Evolutionary conservation across 2,113 vertebrate genomes (phyloP).

Genomic region (Indicator maculatus): DNA sequence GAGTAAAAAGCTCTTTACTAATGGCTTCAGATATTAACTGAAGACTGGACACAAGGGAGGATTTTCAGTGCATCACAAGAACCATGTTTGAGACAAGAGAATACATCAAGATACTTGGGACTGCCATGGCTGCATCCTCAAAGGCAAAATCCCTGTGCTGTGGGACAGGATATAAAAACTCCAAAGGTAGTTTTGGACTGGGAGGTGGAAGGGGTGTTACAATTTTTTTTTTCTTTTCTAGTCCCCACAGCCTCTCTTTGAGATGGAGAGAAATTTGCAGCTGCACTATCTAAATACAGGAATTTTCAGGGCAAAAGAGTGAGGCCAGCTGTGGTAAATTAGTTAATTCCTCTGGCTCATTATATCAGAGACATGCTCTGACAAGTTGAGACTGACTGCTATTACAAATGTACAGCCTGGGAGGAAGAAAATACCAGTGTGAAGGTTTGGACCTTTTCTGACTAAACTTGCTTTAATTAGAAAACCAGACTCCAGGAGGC

Average conservation of each 20-base stretch:
- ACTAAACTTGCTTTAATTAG: constrained; percentile 42
- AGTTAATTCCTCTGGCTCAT: constrained; percentile 34
- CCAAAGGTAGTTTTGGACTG: neutral
- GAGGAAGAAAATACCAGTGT: constrained; percentile 5
- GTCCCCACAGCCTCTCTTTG: neutral
- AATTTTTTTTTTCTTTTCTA: neutral
- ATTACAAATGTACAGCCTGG: neutral
- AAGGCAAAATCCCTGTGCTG: neutral
- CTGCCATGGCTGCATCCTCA: accelerated
- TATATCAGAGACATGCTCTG: neutral
- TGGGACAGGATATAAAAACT: neutral
- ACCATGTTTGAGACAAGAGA: neutral
- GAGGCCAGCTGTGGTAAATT: constrained; percentile 22
- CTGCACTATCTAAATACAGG: neutral
- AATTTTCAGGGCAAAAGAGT: neutral
- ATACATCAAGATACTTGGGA: neutral
- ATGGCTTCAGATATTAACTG: neutral
- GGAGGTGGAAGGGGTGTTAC: neutral
- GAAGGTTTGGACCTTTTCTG: constrained; percentile 32
- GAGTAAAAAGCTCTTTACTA: neutral
- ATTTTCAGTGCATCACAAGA: neutral
- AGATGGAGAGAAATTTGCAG: neutral
- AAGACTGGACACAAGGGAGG: neutral
- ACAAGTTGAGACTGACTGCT: constrained; percentile 1
- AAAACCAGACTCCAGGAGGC: constrained; percentile 25